These are phyloP conservation scores for Acheta domesticus DNA, from an alignment of 2,888 invertebrate genomes.

Conservation along the genomic window DNA sequence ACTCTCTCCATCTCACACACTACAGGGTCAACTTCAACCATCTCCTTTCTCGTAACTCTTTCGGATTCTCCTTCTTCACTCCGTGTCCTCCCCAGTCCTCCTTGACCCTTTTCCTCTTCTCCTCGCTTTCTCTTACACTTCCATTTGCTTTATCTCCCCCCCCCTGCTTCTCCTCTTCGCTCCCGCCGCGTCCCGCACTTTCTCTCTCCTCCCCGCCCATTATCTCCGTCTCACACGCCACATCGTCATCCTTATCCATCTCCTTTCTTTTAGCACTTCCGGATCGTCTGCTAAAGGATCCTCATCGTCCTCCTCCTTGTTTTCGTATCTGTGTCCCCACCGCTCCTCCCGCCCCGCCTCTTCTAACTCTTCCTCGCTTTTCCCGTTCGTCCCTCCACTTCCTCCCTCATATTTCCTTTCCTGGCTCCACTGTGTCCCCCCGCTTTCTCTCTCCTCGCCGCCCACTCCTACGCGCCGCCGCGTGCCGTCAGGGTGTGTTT, in stretches of 20 bases:
- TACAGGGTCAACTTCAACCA: no score
- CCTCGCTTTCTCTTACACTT: no score
- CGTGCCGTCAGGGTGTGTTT: background rate
- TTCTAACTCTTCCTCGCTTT: background rate
- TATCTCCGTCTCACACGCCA: background rate
- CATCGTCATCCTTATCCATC: no score
- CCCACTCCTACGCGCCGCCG: background rate
- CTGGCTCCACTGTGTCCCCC: background rate
- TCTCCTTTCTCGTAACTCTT: no score
- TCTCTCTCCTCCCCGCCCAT: background rate
- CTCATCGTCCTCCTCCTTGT: no score
- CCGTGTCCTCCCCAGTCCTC: background rate
- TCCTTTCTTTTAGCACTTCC: no score
- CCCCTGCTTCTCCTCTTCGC: background rate
- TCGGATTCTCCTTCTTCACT: background rate
- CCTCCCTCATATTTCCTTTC: background rate
- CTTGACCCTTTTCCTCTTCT: no score
- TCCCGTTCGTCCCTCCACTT: no score
- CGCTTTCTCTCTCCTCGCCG: background rate
- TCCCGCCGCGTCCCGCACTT: background rate
- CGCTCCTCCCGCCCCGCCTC: background rate
- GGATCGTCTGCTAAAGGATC: no score
- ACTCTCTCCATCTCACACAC: background rate
- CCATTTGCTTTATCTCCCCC: no score
- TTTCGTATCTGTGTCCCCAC: no score